These are phyloP conservation scores for Zaprionus tsacasi DNA, from an alignment of 1,140 invertebrate genomes.

Conservation along the genomic window DNA sequence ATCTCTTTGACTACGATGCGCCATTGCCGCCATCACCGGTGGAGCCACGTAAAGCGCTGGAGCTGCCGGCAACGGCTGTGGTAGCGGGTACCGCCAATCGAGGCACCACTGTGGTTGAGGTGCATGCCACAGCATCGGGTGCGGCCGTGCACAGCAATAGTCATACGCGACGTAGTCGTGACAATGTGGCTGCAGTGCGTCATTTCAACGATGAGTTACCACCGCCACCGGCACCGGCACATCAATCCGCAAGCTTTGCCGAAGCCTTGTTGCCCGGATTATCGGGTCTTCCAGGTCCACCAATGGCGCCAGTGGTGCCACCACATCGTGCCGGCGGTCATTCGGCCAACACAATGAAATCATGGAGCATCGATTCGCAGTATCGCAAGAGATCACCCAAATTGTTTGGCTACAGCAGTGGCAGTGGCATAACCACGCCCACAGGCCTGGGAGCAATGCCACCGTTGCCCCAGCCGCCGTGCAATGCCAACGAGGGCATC, in stretches of 20 bases:
- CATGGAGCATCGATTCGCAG: constrained; percentile 91
- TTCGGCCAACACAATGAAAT: constrained; percentile 90
- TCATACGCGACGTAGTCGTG: constrained; percentile 67
- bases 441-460: constrained; percentile 84
- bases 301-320: constrained; percentile 87
- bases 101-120: constrained; percentile 68
- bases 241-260: constrained; percentile 49
- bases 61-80: constrained; percentile 85
- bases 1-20: constrained; percentile 85
- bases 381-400: constrained; percentile 86
- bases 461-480: constrained; percentile 83
- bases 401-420: constrained; percentile 71
- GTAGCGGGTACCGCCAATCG: constrained; percentile 45
- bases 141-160: constrained; percentile 65
- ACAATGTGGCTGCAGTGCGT: constrained; percentile 69
- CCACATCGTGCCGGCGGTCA: constrained; percentile 87
- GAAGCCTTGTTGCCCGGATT: constrained; percentile 30
- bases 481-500: constrained; percentile 47
- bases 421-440: constrained; percentile 83
- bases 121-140: constrained; percentile 71
- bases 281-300: constrained; percentile 32
- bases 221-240: constrained; percentile 65
- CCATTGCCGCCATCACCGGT: constrained; percentile 92
- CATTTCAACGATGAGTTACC: constrained; percentile 75
- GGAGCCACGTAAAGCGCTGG: constrained; percentile 60